Conservation (phyloP, 1,140 invertebrate genomes). For the Diprion similis region DNA sequence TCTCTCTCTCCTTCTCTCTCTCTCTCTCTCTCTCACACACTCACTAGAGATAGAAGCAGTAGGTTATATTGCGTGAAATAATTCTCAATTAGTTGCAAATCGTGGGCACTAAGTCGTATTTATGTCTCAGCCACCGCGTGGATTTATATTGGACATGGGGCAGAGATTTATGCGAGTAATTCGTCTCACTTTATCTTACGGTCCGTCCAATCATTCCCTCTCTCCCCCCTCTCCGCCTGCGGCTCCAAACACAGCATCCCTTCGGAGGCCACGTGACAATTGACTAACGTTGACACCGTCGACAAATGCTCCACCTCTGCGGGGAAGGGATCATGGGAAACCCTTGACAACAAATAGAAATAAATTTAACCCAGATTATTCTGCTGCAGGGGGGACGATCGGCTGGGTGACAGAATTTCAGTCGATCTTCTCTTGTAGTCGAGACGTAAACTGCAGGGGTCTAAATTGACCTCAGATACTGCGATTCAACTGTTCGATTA, state of each 20-base stretch:
- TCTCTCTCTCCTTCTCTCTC: no score
- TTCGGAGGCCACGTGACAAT: neutral
- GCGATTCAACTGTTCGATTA: neutral
- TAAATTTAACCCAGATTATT: conserved; percentile 1
- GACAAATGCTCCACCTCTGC: no score
- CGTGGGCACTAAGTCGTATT: conserved; percentile 7
- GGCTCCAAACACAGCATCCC: neutral
- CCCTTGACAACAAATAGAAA: conserved; percentile 2
- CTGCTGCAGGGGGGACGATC: no score
- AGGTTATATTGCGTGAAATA: neutral
- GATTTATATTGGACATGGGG: conserved; percentile 1
- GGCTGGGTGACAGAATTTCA: no score
- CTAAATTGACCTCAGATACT: neutral
- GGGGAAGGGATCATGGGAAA: conserved; percentile 1
- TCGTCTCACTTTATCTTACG: conserved; percentile 1
- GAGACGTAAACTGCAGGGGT: neutral
- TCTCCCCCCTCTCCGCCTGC: neutral
- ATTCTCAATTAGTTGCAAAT: conserved; percentile 8
- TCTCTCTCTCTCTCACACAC: no score
- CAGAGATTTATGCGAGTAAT: neutral
- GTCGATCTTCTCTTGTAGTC: no score
- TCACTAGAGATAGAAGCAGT: neutral
- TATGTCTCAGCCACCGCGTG: neutral
- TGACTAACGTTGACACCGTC: neutral
- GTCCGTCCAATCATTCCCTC: conserved; percentile 4